phyloP scores from a whole-genome alignment of 2,888 invertebrate species.

The Nycteola revayana region DNA sequence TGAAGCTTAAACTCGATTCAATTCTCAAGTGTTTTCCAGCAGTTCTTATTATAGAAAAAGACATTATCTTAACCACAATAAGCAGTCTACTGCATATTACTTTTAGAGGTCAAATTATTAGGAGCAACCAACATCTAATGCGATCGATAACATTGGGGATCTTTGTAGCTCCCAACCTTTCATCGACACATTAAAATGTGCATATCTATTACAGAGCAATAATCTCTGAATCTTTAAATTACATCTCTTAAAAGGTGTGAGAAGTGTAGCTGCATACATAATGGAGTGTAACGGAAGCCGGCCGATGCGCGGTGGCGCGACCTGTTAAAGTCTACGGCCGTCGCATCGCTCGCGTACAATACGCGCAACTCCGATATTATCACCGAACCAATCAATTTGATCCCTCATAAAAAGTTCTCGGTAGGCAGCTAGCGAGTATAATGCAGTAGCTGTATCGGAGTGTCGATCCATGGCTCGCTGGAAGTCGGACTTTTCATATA shows the following conservation, averaged over 20 bases:
- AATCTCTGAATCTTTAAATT: conserved; percentile 52
- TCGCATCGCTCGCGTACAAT: conserved; percentile 48
- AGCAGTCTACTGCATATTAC: conserved; percentile 26
- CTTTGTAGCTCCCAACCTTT: conserved; percentile 35
- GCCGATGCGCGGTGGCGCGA: conserved; percentile 16
- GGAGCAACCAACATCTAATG: conserved; percentile 15
- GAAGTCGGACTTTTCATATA: conserved; percentile 78
- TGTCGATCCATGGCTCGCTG: conserved; percentile 69
- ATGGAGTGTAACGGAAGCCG: conserved; percentile 50
- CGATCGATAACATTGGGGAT: conserved; percentile 18
- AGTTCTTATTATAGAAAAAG: conserved; percentile 56
- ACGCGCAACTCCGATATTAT: conserved; percentile 71
- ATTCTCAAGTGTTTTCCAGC: conserved; percentile 55
- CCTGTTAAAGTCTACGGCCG: conserved; percentile 37
- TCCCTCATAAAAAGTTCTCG: conserved; percentile 79
- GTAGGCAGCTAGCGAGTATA: conserved; percentile 70
- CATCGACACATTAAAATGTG: conserved; percentile 53
- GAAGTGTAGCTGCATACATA: conserved; percentile 53
- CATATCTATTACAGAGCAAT: conserved; percentile 51
- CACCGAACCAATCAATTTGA: conserved; percentile 80
- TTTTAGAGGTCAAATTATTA: conserved; percentile 28
- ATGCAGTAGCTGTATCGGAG: conserved; percentile 65
- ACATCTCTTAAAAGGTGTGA: conserved; percentile 66
- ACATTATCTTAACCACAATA: conserved; percentile 60
- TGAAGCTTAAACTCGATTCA: conserved; percentile 57